Percentiles rank a stretch among this genome's conserved stretches.
Evolutionary conservation across 1,140 invertebrate species (phyloP).

Genomic region (Eumeta japonica): DNA sequence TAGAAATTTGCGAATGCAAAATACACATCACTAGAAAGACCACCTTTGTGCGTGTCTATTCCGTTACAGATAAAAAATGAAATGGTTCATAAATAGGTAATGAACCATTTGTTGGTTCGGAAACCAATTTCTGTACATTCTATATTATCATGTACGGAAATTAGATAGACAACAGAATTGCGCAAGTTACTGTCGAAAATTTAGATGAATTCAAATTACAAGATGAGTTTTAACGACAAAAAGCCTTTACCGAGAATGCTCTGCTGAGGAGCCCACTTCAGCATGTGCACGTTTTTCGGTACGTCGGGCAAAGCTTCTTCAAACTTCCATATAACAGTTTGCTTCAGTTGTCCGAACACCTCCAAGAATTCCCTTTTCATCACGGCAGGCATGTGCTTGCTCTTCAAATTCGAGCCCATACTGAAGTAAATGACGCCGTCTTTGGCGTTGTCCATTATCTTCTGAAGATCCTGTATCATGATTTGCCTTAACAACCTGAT

Average conservation of each 20-base stretch:
- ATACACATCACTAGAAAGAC: too few relatives aligned
- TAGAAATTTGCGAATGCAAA: too few relatives aligned
- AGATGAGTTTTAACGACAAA: too few relatives aligned
- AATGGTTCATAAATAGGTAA: too few relatives aligned
- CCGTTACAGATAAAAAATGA: too few relatives aligned
- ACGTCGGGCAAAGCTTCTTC: slow-evolving; percentile 55
- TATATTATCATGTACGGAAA: slow-evolving; percentile 65
- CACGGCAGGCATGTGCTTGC: slow-evolving; percentile 44
- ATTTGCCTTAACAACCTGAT: too few relatives aligned
- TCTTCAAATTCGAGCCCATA: slow-evolving; percentile 62
- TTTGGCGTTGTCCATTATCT: slow-evolving; percentile 60
- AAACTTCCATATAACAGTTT: too few relatives aligned
- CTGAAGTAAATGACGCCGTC: slow-evolving; percentile 67
- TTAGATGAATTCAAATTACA: slow-evolving; percentile 61
- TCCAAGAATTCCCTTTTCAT: slow-evolving; percentile 52
- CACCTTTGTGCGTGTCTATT: too few relatives aligned
- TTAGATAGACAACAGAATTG: slow-evolving; percentile 63
- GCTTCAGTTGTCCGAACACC: slow-evolving; percentile 59
- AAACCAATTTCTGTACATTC: slow-evolving; percentile 66
- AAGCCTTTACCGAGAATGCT: slow-evolving; percentile 69
- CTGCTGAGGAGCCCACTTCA: too few relatives aligned
- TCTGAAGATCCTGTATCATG: slow-evolving; percentile 45
- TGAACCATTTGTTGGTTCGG: slow-evolving; percentile 33
- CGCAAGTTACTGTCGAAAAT: slow-evolving; percentile 63
- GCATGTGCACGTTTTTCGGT: slow-evolving; percentile 63